Evolutionary conservation across 2,113 vertebrate genomes (phyloP).

Genomic region (Takifugu bimaculatus): DNA sequence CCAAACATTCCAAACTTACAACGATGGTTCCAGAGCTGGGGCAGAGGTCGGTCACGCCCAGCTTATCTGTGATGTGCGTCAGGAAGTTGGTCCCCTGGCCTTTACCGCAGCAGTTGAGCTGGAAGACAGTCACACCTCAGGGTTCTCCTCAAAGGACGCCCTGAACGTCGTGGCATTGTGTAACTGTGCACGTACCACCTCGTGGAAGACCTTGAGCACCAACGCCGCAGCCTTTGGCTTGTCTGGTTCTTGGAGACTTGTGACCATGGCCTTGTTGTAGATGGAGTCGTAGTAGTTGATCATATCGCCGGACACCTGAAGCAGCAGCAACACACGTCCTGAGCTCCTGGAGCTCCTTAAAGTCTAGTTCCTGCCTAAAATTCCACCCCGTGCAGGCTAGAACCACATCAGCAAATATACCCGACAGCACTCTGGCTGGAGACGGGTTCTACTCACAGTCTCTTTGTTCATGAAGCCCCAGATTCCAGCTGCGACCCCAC

Average conservation of each 20-base stretch:
- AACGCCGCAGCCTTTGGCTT: constrained; percentile 51
- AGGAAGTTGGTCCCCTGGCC: rapidly evolving
- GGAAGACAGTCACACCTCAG: constrained; percentile 14
- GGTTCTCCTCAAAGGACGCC: neutral
- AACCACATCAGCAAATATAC: no score
- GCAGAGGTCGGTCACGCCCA: constrained; percentile 12
- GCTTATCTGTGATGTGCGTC: rapidly evolving
- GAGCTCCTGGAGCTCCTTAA: neutral
- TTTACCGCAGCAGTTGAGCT: constrained; percentile 90
- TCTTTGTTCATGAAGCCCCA: constrained; percentile 95
- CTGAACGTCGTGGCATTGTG: neutral
- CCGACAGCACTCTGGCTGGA: no score
- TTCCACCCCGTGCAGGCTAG: no score
- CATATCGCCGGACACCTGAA: constrained; percentile 85
- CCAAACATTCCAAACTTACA: constrained; percentile 15
- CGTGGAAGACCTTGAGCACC: constrained; percentile 78
- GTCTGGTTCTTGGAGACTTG: rapidly evolving
- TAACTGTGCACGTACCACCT: constrained; percentile 44
- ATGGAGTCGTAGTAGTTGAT: constrained; percentile 86
- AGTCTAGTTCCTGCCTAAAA: no score
- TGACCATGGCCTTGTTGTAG: constrained; percentile 41
- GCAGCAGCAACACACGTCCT: neutral
- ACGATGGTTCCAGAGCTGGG: rapidly evolving
- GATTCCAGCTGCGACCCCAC: constrained; percentile 94
- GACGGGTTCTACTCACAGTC: constrained; percentile 71